Evolutionary conservation across 2,797 vertebrate genomes (phyloP).

Genomic region (Gorsachius magnificus): DNA sequence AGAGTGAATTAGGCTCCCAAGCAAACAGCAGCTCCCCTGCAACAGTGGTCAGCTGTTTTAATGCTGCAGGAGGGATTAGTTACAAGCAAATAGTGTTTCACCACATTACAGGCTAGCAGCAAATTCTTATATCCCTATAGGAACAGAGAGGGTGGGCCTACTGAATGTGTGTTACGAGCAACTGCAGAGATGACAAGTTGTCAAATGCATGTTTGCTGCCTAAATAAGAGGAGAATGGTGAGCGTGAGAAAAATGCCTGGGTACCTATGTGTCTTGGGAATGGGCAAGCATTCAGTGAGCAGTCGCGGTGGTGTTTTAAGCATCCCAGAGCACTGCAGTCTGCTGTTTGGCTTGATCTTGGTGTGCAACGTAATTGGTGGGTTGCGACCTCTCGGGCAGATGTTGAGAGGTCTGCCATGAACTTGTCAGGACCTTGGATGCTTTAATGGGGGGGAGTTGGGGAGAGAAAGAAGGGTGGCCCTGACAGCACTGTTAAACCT

Average conservation of each 20-base stretch:
- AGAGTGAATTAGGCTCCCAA: not conserved
- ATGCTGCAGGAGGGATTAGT: not conserved
- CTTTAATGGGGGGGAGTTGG: not conserved
- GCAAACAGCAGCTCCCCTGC: not conserved
- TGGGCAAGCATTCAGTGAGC: not conserved
- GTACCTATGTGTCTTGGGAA: not conserved
- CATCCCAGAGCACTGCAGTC: not conserved
- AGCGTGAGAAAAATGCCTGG: not conserved
- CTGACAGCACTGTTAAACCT: not conserved
- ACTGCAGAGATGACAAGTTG: not conserved
- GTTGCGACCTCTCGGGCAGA: not conserved
- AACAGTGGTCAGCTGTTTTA: not conserved
- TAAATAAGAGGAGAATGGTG: not conserved
- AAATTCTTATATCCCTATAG: not conserved
- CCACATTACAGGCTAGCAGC: not conserved
- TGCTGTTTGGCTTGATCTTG: not conserved
- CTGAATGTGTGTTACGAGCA: not conserved
- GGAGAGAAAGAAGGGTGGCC: not conserved
- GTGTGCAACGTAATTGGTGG: no score
- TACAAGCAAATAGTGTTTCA: not conserved
- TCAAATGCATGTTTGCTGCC: not conserved
- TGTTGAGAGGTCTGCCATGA: not conserved
- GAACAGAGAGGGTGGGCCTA: not conserved
- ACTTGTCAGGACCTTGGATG: not conserved
- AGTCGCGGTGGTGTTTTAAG: accelerated